These are phyloP conservation scores for Priocnemis perturbator DNA, from an alignment of 2,888 invertebrate genomes.

Conservation along the genomic window DNA sequence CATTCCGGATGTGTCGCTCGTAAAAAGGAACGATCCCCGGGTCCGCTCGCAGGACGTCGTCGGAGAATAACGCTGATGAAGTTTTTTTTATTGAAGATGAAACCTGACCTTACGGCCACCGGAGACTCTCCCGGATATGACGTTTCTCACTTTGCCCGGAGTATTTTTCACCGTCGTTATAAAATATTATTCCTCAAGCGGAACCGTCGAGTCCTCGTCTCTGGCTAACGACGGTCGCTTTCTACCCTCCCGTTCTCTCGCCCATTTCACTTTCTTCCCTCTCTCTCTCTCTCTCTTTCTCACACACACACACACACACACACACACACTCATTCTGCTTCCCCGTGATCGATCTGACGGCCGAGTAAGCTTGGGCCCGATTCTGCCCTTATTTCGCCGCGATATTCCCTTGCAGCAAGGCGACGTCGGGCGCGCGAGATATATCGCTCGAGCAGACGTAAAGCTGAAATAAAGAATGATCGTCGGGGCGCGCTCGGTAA, in stretches of 20 bases:
- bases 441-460: too few relatives aligned
- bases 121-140: slow-evolving; percentile 19
- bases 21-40: too few relatives aligned
- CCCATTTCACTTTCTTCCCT: background rate
- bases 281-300: background rate
- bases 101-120: slow-evolving; percentile 20
- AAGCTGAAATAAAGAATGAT: too few relatives aligned
- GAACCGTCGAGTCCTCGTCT: slow-evolving; percentile 6
- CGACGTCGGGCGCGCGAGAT: too few relatives aligned
- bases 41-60: slow-evolving; percentile 17
- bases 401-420: too few relatives aligned
- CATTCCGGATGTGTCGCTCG: too few relatives aligned
- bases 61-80: slow-evolving; percentile 31
- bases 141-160: slow-evolving; percentile 22
- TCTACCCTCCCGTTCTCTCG: background rate
- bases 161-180: slow-evolving; percentile 44
- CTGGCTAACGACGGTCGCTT: background rate
- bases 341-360: too few relatives aligned
- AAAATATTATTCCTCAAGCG: slow-evolving; percentile 37
- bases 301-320: too few relatives aligned
- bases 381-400: too few relatives aligned
- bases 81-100: slow-evolving; percentile 21
- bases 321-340: too few relatives aligned
- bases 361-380: too few relatives aligned
- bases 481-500: too few relatives aligned